A percentile compares a stretch with the other conserved stretches of the same genome.
Conservation (phyloP, 1,140 invertebrate species). For the Streblospio benedicti region DNA sequence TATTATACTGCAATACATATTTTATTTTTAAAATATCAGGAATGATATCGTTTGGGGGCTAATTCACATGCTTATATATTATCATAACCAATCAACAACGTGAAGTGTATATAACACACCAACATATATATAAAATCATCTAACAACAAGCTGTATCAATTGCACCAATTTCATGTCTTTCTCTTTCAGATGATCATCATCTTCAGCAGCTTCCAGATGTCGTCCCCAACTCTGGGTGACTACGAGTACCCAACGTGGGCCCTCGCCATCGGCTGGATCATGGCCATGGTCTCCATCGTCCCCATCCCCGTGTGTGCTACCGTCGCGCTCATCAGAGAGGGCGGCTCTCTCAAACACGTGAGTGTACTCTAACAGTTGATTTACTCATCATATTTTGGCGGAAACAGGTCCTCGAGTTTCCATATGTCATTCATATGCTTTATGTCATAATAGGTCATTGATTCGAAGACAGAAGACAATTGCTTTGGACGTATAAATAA, state of each 20-base stretch:
- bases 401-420: too few relatives aligned
- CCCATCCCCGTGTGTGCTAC: slow-evolving; percentile 5
- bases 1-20: not conserved
- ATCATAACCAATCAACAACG: not conserved
- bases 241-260: slow-evolving; percentile 44
- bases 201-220: not conserved
- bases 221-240: slow-evolving; percentile 15
- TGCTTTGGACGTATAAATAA: too few relatives aligned
- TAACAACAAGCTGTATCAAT: too few relatives aligned
- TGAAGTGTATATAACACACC: not conserved
- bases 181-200: not conserved
- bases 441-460: too few relatives aligned
- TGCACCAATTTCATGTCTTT: not conserved
- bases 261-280: slow-evolving; percentile 42
- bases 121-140: too few relatives aligned
- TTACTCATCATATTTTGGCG: too few relatives aligned
- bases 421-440: too few relatives aligned
- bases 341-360: too few relatives aligned
- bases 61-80: not conserved
- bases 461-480: too few relatives aligned
- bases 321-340: slow-evolving; percentile 36
- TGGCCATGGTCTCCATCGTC: slow-evolving; percentile 39
- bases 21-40: not conserved
- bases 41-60: not conserved
- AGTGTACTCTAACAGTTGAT: too few relatives aligned